phyloP scores from a whole-genome alignment of 2,113 vertebrate species.

The Neopipo cinnamomea region DNA sequence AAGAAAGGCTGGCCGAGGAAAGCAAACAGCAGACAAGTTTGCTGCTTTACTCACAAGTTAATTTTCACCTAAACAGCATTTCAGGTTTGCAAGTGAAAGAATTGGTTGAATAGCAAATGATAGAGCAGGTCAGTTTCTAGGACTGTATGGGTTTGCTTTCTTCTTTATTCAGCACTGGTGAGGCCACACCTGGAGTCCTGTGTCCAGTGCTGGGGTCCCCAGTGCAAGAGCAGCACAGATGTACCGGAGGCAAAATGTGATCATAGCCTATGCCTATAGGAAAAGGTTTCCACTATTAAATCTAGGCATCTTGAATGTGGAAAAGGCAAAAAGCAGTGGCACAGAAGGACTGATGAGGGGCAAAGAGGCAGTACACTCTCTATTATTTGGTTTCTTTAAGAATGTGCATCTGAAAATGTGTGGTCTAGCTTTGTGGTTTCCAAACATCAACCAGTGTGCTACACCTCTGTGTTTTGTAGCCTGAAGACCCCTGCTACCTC shows the following conservation, averaged over 20 bases:
- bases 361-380: neutral
- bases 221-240: neutral
- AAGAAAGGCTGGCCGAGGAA: neutral
- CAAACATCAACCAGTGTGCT: neutral
- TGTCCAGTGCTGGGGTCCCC: neutral
- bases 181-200: neutral
- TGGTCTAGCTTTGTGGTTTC: neutral
- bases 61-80: neutral
- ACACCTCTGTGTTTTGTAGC: neutral
- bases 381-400: neutral
- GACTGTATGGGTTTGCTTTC: neutral
- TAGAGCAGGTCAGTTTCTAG: neutral
- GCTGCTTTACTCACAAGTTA: neutral
- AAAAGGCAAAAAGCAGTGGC: neutral
- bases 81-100: neutral
- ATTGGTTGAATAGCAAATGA: neutral
- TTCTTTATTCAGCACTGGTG: neutral
- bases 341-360: neutral
- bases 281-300: neutral
- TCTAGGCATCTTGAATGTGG: neutral
- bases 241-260: neutral
- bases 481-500: neutral
- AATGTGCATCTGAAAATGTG: neutral
- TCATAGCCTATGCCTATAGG: neutral
- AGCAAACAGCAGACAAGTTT: neutral